phyloP scores from a whole-genome alignment of 2,113 vertebrate genomes.

The Myotis brandtii region DNA sequence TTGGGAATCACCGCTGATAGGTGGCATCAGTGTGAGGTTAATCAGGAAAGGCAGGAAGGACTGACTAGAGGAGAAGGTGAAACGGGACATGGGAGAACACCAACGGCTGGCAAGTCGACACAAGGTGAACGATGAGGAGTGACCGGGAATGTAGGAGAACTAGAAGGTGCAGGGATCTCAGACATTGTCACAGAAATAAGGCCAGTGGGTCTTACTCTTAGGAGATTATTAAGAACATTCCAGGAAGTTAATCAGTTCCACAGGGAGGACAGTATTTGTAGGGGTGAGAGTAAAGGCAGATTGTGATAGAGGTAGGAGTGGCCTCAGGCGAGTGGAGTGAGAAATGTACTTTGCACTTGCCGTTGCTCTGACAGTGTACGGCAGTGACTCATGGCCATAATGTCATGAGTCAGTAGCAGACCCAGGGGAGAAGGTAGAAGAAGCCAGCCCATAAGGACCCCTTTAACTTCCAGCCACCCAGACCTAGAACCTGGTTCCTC shows the following conservation, averaged over 20 bases:
- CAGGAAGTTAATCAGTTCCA: not conserved
- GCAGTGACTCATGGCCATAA: not conserved
- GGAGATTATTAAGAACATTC: not conserved
- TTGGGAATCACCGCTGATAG: not conserved
- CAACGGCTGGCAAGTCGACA: not conserved
- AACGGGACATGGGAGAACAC: not conserved
- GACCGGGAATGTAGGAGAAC: not conserved
- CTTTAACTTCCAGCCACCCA: not conserved
- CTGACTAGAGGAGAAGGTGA: not conserved
- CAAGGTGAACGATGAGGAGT: not conserved
- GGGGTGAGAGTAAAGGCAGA: not conserved
- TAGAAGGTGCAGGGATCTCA: not conserved
- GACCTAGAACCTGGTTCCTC: not conserved
- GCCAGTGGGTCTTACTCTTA: not conserved
- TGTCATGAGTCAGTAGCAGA: not conserved
- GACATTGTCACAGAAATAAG: not conserved
- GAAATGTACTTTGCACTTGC: not conserved
- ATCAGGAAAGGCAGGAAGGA: not conserved
- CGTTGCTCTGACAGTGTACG: not conserved
- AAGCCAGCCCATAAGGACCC: not conserved
- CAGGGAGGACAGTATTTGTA: not conserved
- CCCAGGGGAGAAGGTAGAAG: not conserved
- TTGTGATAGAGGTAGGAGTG: not conserved
- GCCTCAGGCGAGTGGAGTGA: not conserved
- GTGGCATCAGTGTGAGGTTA: not conserved